Percentiles rank a stretch among this genome's conserved stretches.
phyloP scores from a whole-genome alignment of 2,888 invertebrate genomes.

The Zelleria hepariella region DNA sequence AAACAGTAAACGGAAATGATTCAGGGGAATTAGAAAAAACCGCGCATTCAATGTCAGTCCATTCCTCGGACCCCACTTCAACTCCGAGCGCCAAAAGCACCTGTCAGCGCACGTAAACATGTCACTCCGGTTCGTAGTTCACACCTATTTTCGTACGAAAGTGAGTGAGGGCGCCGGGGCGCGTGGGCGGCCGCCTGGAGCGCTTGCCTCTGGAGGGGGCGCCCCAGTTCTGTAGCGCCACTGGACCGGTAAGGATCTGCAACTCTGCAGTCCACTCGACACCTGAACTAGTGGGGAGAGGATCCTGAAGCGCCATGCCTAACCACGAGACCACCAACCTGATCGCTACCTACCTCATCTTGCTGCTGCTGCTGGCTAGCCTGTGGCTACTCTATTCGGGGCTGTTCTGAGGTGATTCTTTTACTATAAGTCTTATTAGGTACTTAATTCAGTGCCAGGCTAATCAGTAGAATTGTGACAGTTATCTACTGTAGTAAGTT shows the following conservation, averaged over 20 bases:
- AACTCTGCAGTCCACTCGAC: conserved; percentile 4
- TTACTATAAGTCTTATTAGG: too few relatives aligned
- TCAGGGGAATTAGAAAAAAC: too few relatives aligned
- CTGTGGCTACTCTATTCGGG: conserved; percentile 80
- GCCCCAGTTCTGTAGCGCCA: conserved; percentile 51
- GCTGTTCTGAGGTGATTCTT: conserved; percentile 61
- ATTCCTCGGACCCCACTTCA: too few relatives aligned
- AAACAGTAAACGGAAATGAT: too few relatives aligned
- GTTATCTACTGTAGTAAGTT: too few relatives aligned
- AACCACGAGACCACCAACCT: conserved; percentile 77
- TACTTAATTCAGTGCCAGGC: too few relatives aligned
- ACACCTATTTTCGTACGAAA: background rate
- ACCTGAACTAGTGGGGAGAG: background rate
- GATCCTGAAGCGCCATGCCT: conserved; percentile 35
- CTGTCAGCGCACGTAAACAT: background rate
- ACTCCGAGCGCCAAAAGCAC: background rate
- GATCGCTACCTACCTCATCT: conserved; percentile 78
- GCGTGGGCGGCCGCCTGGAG: conserved; percentile 18
- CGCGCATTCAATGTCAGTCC: too few relatives aligned
- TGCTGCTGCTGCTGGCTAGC: conserved; percentile 75
- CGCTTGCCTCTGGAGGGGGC: conserved; percentile 26
- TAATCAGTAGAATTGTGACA: too few relatives aligned
- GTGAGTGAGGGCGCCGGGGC: background rate
- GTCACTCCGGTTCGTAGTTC: background rate
- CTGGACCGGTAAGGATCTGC: conserved; percentile 50